These are phyloP conservation scores for Equus quagga DNA, from an alignment of 2,113 vertebrate genomes.

Conservation along the genomic window DNA sequence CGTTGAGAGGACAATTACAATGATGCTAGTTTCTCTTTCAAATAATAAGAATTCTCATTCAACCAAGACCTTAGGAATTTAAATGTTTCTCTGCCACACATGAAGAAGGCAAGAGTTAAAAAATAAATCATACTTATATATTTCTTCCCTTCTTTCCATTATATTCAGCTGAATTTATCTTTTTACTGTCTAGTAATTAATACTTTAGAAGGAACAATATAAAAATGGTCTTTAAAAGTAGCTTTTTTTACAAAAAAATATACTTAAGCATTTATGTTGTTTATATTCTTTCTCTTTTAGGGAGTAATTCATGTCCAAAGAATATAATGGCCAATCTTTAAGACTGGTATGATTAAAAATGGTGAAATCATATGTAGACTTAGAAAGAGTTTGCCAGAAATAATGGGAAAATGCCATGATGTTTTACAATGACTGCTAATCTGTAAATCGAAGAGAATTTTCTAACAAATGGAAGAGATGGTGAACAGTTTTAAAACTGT, in stretches of 20 bases:
- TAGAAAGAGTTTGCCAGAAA: background rate
- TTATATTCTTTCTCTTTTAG: background rate
- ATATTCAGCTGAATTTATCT: background rate
- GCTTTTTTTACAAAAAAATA: background rate
- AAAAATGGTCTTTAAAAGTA: slow-evolving; percentile 11
- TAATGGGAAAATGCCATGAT: background rate
- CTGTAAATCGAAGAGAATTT: background rate
- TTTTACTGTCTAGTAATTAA: background rate
- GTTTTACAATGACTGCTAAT: background rate
- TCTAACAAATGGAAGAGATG: background rate
- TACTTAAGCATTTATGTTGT: background rate
- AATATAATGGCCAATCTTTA: background rate
- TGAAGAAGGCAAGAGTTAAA: background rate
- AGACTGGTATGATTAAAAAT: background rate
- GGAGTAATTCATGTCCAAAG: background rate
- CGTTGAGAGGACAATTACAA: background rate
- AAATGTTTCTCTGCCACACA: background rate
- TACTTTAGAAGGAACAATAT: background rate
- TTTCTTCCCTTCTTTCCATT: slow-evolving; percentile 5
- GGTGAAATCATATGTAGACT: background rate
- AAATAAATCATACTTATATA: background rate
- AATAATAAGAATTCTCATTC: slow-evolving; percentile 1
- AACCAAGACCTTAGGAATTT: background rate
- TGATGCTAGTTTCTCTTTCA: background rate
- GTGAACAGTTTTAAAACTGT: background rate